Base-by-base conservation (phyloP, 2,797 vertebrate genomes). In the Oreochromis grahami region DNA sequence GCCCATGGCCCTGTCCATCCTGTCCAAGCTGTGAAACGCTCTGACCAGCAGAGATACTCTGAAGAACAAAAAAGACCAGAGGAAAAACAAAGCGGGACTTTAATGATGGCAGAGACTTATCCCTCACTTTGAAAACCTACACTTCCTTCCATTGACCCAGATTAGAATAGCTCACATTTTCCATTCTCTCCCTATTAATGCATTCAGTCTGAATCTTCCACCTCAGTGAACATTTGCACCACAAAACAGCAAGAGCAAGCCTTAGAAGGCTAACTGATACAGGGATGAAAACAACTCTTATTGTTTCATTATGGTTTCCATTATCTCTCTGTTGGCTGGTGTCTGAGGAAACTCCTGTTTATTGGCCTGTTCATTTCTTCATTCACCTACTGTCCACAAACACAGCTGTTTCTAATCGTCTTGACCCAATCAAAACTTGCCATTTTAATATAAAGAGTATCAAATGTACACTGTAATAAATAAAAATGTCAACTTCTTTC, bases 11-110 rank as follows among this genome's bases (percentile, higher is more conserved):
- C 81, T 96, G 97, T 51, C 93, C 93, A 52, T 96, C 91, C 76
- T 96, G 93, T 72, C 96, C 95, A 86, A 95, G 95, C 41, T 96
- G 96, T 88, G 96, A 87, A 13, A 97, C 60, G 6, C 89, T 86
- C 6, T 95, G 94, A 91, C 92, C 94, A 10, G 94, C 82, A 58
- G 96, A 52, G 1, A 96, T 87, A 45, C 89, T 95, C 94, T 96
- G 32, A 26, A 60, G 6, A 34, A 8, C 68, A 76, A 84, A 65
- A 60, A 52, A 48, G 41, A 48, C 41, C 29, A 45, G 19, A 51
- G 60, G 41, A 19, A 70, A 82, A 78, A 86, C 74, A 77, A 50
- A 63, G 26, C 26, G 60, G 56, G 72, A 83, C 55, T 72, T 89
- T n/a, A 88, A 77, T 84, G 60, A 86, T 8, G 55, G 55, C 52